These are phyloP conservation scores for Drosophila buzzatii DNA, from an alignment of 2,888 invertebrate species.

Conservation along the genomic window DNA sequence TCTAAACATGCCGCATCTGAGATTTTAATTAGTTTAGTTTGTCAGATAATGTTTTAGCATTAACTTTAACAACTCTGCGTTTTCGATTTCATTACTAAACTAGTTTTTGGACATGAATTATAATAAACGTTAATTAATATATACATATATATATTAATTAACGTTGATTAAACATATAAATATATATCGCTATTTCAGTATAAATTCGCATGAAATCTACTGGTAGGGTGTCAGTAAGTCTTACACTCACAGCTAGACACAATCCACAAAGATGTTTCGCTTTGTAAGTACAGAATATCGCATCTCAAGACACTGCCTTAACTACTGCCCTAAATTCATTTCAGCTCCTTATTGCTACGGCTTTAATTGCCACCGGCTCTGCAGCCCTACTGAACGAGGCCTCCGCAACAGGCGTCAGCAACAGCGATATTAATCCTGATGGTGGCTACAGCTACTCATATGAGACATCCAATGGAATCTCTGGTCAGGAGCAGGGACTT, in stretches of 20 bases:
- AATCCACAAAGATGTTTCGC: conserved; percentile 65
- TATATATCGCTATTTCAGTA: background rate
- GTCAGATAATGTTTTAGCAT: too few species aligned
- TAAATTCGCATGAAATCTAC: background rate
- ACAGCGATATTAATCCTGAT: conserved; percentile 78
- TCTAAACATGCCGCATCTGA: background rate
- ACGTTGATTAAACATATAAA: background rate
- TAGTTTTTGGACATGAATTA: too few species aligned
- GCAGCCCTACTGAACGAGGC: conserved; percentile 49
- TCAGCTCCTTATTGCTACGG: conserved; percentile 63
- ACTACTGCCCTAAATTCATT: background rate
- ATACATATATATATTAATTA: background rate
- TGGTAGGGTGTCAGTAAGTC: background rate
- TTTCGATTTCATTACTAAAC: too few species aligned
- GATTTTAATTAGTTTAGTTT: background rate
- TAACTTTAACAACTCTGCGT: too few species aligned
- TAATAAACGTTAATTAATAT: conserved; percentile 10
- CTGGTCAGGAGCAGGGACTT: conserved; percentile 86
- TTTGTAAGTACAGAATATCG: conserved; percentile 65
- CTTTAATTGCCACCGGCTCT: conserved; percentile 58
- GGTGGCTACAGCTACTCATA: conserved; percentile 84
- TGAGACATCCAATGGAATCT: conserved; percentile 88
- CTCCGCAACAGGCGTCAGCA: conserved; percentile 46
- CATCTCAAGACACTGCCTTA: too few species aligned
- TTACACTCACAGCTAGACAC: conserved; percentile 27